Conservation (phyloP, 2,888 invertebrate species). For the Myopa tessellatipennis region DNA sequence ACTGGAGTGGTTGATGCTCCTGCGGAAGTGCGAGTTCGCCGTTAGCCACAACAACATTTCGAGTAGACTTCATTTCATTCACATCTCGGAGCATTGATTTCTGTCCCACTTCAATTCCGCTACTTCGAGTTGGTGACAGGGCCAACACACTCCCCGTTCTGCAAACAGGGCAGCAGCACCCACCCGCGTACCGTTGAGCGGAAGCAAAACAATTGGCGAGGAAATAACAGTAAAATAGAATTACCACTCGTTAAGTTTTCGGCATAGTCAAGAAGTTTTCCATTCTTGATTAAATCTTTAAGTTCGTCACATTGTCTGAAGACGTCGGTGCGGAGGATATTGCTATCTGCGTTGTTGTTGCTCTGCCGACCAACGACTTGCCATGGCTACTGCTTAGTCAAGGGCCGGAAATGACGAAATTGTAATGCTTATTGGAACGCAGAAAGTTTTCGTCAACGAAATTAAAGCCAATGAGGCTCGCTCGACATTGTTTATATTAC, state of each 20-base stretch:
- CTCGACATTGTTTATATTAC: not conserved
- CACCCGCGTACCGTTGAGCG: slow-evolving; percentile 44
- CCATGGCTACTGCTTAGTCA: slow-evolving; percentile 5
- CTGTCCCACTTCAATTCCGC: not conserved
- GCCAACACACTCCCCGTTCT: not conserved
- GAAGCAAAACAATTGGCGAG: slow-evolving; percentile 60
- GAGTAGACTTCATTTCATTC: not conserved
- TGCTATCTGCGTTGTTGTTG: not conserved
- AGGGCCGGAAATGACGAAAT: slow-evolving; percentile 46
- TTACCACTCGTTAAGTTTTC: slow-evolving; percentile 52
- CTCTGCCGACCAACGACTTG: not conserved
- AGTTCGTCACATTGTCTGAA: slow-evolving; percentile 37
- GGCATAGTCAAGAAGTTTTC: slow-evolving; percentile 31
- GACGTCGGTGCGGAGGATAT: slow-evolving; percentile 6
- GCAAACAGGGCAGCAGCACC: not conserved
- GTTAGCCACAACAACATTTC: slow-evolving; percentile 15
- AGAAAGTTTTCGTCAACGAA: slow-evolving; percentile 28
- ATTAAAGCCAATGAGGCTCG: slow-evolving; percentile 24
- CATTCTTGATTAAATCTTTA: slow-evolving; percentile 45
- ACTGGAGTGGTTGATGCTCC: not conserved
- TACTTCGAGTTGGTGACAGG: not conserved
- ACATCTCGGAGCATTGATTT: not conserved
- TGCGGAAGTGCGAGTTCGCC: slow-evolving; percentile 23
- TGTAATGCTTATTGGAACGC: slow-evolving; percentile 47
- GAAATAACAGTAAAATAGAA: slow-evolving; percentile 61